Evolutionary conservation across 2,888 invertebrate species (phyloP).

Genomic region (Gibbula magus): DNA sequence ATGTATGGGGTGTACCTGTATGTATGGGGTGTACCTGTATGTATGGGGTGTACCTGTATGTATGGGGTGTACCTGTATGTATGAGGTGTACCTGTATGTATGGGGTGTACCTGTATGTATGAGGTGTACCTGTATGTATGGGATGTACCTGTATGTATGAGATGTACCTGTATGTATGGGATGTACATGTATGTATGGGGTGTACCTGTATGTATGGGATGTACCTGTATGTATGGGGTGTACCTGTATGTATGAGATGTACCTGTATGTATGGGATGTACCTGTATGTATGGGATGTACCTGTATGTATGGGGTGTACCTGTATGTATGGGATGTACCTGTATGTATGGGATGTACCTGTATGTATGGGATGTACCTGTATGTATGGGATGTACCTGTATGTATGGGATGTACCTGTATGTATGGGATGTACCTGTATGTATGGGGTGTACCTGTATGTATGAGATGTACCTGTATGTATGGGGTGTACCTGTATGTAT

Average conservation of each 20-base stretch:
- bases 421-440: conserved; percentile 83
- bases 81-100: conserved; percentile 82
- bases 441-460: conserved; percentile 81
- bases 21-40: conserved; percentile 84
- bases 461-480: no score
- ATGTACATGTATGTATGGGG: no score
- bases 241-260: conserved; percentile 93
- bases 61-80: no score
- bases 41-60: conserved; percentile 80
- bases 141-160: conserved; percentile 79
- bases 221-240: conserved; percentile 87
- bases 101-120: conserved; percentile 82
- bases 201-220: conserved; percentile 75
- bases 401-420: no score
- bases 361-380: conserved; percentile 85
- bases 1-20: no score
- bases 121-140: no score
- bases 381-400: conserved; percentile 79
- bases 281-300: no score
- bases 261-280: conserved; percentile 62
- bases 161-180: conserved; percentile 84
- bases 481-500: conserved; percentile 80
- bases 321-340: conserved; percentile 76
- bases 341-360: no score
- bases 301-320: conserved; percentile 88